These are phyloP conservation scores for Drosophila infuscata DNA, from an alignment of 2,888 invertebrate species.

Conservation along the genomic window DNA sequence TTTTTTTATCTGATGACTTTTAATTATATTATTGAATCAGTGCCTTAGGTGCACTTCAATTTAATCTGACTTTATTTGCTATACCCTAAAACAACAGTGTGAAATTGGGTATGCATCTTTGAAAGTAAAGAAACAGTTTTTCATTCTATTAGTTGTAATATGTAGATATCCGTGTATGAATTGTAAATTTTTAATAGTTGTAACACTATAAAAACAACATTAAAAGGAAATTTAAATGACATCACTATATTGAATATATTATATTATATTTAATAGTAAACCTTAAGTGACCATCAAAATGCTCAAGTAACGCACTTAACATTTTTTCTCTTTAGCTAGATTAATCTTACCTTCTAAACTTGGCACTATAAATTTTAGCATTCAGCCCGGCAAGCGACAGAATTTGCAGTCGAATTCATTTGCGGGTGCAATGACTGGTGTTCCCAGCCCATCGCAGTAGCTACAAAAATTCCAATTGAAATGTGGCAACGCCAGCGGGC, in stretches of 20 bases:
- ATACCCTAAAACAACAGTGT: not conserved
- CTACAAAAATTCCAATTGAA: constrained; percentile 48
- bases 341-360: not conserved
- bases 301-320: not conserved
- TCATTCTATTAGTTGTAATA: not conserved
- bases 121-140: accelerated
- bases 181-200: not conserved
- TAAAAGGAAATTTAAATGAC: not conserved
- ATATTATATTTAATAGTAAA: too few species aligned
- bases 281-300: not conserved
- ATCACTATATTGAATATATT: not conserved
- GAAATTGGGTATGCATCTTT: not conserved
- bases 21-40: constrained; percentile 26
- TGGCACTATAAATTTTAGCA: not conserved
- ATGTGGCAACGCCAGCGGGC: constrained; percentile 41
- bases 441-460: not conserved
- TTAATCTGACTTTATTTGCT: constrained; percentile 12
- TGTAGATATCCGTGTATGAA: not conserved
- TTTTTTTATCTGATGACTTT: constrained; percentile 3
- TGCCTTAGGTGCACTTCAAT: constrained; percentile 25
- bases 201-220: not conserved
- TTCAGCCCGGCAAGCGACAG: not conserved
- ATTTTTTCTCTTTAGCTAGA: not conserved
- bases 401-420: constrained; percentile 15
- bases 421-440: not conserved